Evolutionary conservation across 2,113 vertebrate genomes (phyloP).

Genomic region (Heteronetta atricapilla): DNA sequence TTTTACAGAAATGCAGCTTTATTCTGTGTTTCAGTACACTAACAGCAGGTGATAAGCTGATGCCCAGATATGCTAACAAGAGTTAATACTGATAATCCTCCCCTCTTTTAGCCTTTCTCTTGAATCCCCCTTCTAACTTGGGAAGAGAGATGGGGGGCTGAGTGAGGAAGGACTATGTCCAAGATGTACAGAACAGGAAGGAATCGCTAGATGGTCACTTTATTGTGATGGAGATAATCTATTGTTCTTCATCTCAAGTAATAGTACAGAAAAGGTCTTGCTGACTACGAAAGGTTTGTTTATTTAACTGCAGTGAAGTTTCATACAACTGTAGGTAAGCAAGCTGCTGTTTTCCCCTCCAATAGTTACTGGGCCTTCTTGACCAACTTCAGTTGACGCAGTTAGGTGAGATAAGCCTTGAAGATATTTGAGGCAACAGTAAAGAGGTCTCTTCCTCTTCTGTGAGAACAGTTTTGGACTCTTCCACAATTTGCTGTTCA

Average conservation of each 20-base stretch:
- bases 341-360: background rate
- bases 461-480: background rate
- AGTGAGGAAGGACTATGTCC: background rate
- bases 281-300: background rate
- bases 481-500: background rate
- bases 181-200: background rate
- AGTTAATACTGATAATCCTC: background rate
- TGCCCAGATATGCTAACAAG: conserved; percentile 18
- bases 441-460: background rate
- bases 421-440: background rate
- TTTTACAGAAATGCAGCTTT: conserved; percentile 44
- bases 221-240: background rate
- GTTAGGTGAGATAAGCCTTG: background rate
- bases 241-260: background rate
- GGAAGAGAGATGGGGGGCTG: background rate
- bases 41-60: conserved; percentile 45
- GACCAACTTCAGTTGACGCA: background rate
- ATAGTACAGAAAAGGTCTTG: background rate
- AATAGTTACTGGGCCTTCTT: background rate
- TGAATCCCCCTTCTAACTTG: background rate
- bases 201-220: background rate
- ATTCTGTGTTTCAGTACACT: conserved; percentile 36
- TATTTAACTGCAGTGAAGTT: background rate
- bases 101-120: background rate
- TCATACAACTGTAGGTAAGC: background rate